Conservation (phyloP, 2,888 invertebrate species). For the Apotomis turbidana region DNA sequence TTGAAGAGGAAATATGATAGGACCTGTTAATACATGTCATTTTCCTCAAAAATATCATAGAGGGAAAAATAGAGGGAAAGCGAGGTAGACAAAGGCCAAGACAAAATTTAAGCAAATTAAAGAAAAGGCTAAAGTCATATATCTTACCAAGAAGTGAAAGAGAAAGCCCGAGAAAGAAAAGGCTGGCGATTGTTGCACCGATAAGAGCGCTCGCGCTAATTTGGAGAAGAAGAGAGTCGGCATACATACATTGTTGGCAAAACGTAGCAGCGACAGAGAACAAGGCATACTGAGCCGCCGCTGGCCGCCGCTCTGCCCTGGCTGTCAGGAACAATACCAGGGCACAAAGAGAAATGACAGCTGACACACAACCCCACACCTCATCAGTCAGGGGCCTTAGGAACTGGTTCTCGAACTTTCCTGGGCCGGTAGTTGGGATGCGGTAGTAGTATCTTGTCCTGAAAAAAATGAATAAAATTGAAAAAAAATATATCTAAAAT, state of each 20-base stretch:
- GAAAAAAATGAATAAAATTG: slow-evolving; percentile 43
- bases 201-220: too few species aligned
- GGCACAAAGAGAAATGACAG: slow-evolving; percentile 59
- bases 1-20: too few species aligned
- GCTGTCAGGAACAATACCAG: slow-evolving; percentile 63
- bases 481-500: not conserved
- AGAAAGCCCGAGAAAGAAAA: too few species aligned
- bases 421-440: slow-evolving; percentile 66
- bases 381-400: slow-evolving; percentile 70
- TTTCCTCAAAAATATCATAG: too few species aligned
- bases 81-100: too few species aligned
- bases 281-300: slow-evolving; percentile 60
- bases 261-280: slow-evolving; percentile 72
- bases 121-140: too few species aligned
- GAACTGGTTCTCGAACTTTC: slow-evolving; percentile 74
- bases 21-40: too few species aligned
- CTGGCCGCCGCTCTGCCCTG: slow-evolving; percentile 60
- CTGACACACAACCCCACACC: slow-evolving; percentile 68
- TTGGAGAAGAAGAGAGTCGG: not conserved
- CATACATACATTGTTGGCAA: slow-evolving; percentile 72
- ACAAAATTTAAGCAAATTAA: too few species aligned
- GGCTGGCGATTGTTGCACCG: too few species aligned
- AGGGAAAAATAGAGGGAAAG: too few species aligned
- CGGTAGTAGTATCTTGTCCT: slow-evolving; percentile 70
- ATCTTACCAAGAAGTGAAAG: too few species aligned